Percentiles rank a stretch among this genome's conserved stretches.
phyloP scores from a whole-genome alignment of 1,140 invertebrate species.

The Sipha flava region DNA sequence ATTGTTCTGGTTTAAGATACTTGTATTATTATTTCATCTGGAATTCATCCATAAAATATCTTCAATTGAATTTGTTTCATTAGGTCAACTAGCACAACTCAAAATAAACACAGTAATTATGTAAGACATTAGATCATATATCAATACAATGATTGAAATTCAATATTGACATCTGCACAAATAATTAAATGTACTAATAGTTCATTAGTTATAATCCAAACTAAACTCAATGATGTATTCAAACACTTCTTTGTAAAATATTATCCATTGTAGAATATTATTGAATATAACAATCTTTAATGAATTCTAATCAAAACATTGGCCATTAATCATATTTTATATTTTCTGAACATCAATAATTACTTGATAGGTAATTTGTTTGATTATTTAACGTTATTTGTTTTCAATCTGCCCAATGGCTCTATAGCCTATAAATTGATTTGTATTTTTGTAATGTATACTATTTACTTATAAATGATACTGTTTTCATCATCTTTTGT shows the following conservation, averaged over 20 bases:
- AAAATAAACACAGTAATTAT: not conserved
- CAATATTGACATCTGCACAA: not conserved
- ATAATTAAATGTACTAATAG: not conserved
- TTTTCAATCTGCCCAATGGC: slow-evolving; percentile 16
- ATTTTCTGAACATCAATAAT: not conserved
- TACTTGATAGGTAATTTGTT: not conserved
- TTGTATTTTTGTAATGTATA: not conserved
- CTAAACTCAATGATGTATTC: not conserved
- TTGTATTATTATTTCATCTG: not conserved
- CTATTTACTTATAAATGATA: not conserved
- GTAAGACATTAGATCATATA: not conserved
- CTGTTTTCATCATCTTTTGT: not conserved
- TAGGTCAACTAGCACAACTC: not conserved
- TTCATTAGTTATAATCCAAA: not conserved
- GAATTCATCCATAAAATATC: not conserved
- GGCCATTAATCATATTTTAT: not conserved
- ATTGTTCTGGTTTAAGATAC: not conserved
- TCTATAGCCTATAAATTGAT: not conserved
- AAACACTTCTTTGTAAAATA: not conserved
- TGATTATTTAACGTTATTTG: not conserved
- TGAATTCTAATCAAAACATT: not conserved
- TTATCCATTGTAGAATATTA: not conserved
- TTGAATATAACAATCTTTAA: not conserved
- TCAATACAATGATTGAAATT: not conserved
- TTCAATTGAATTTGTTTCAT: slow-evolving; percentile 3